Evolutionary conservation across 1,140 invertebrate species (phyloP).

Genomic region (Scylla paramamosain): DNA sequence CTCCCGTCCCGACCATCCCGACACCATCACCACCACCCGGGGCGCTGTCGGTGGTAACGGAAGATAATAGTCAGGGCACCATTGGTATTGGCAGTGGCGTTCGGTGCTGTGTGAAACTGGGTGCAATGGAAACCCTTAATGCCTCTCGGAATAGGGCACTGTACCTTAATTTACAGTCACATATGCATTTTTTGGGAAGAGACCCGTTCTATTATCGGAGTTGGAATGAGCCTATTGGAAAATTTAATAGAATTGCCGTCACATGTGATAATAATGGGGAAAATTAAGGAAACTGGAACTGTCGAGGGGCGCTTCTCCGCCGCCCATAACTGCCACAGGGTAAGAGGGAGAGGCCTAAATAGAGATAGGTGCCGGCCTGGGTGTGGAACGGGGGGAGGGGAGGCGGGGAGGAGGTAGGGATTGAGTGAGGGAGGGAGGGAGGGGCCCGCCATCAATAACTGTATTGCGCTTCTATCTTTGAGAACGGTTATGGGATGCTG

Average conservation of each 20-base stretch:
- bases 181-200: slow-evolving; percentile 61
- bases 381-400: neutral
- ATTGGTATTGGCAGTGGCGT: slow-evolving; percentile 68
- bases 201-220: slow-evolving; percentile 69
- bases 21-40: neutral
- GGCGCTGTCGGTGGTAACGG: slow-evolving; percentile 58
- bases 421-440: neutral
- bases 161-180: slow-evolving; percentile 74
- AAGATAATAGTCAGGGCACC: slow-evolving; percentile 62
- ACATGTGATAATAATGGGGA: slow-evolving; percentile 62
- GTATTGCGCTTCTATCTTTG: slow-evolving; percentile 49
- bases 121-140: slow-evolving; percentile 70
- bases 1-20: neutral
- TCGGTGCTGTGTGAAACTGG: slow-evolving; percentile 67
- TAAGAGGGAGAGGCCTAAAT: slow-evolving; percentile 61
- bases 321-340: slow-evolving; percentile 49
- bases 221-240: slow-evolving; percentile 74
- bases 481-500: slow-evolving; percentile 55
- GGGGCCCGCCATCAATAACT: slow-evolving; percentile 33
- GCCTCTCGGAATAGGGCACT: slow-evolving; percentile 63
- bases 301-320: slow-evolving; percentile 40
- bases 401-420: neutral
- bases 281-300: slow-evolving; percentile 67
- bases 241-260: slow-evolving; percentile 73
- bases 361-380: slow-evolving; percentile 24